Base-by-base conservation (phyloP, 2,888 invertebrate species). In the Halictus ligatus region DNA sequence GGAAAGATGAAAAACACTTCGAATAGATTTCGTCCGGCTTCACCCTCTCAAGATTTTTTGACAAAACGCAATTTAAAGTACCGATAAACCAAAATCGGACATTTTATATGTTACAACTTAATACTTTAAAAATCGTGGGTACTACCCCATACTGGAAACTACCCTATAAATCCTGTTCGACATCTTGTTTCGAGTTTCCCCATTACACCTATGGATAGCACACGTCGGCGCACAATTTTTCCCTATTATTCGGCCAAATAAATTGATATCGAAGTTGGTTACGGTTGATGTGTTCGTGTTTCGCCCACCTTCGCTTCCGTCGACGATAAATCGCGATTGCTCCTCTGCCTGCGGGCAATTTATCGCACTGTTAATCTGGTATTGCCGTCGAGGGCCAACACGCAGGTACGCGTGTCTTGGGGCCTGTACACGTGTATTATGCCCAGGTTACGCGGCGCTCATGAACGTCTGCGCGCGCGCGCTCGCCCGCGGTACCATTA, bases 311-410 rank as follows among this genome's bases (percentile, higher is more conserved):
- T 84, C 73, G 78, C 48, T 80, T 73, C 60, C 75, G 74, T 64
- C 67, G 54, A n/a, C 81, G 87, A 84, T 87, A 88, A 87, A 87
- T 88, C 87, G 80, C 75, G 75, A 78, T 82, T 67, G 82, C 78
- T 77, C 75, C 79, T 75, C 81, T 76, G 18, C 74, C 75, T 69
- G 82, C n/a, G 69, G 84, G 84, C 82, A 85, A 85, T 88, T 88
- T 88, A 88, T 85, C 85, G 76, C 58, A 54, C 67, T 75, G 83
- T 84, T 88, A 80, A 88, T 84, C 88, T 76, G 69, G 40, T 7
- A 50, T 78, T 40, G 78, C 73, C 13, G 72, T 82, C 82, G 64
- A 40, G 75, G 78, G 46, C 73, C 43, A 71, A 71, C 78, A 67
- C 73, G 60, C 69, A 13, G 64, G 35, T 43, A 40, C 73, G n/a